Evolutionary conservation across 1,140 invertebrate genomes (phyloP).

Genomic region (Scaptomyza montana): DNA sequence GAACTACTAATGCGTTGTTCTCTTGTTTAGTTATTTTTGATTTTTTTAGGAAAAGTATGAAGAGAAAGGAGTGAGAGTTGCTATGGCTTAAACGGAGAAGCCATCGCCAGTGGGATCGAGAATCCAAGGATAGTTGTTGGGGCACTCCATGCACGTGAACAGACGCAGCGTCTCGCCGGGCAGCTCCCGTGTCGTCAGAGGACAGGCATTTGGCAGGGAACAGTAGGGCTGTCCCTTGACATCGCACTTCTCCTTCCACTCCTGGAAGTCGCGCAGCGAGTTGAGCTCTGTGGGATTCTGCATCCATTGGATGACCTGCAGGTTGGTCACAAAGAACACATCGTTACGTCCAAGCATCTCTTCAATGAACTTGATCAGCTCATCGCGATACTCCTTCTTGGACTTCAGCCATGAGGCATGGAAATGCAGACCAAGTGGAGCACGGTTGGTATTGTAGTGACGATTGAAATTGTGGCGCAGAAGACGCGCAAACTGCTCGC

Average conservation of each 20-base stretch:
- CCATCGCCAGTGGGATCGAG: slow-evolving; percentile 97
- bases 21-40: slow-evolving; percentile 54
- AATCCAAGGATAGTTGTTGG: slow-evolving; percentile 97
- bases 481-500: slow-evolving; percentile 93
- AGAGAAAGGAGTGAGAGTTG: slow-evolving; percentile 8
- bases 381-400: slow-evolving; percentile 96
- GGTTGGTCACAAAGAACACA: slow-evolving; percentile 96
- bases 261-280: slow-evolving; percentile 94
- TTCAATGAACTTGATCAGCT: slow-evolving; percentile 96
- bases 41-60: slow-evolving; percentile 28
- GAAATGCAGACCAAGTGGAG: slow-evolving; percentile 97
- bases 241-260: slow-evolving; percentile 98
- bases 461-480: slow-evolving; percentile 97
- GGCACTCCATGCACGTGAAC: slow-evolving; percentile 98
- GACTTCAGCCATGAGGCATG: slow-evolving; percentile 97
- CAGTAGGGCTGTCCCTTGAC: slow-evolving; percentile 97
- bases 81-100: slow-evolving; percentile 88
- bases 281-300: slow-evolving; percentile 96
- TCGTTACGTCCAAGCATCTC: slow-evolving; percentile 95
- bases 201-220: slow-evolving; percentile 95
- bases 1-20: slow-evolving; percentile 81
- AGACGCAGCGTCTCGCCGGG: slow-evolving; percentile 95
- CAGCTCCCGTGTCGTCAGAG: slow-evolving; percentile 94
- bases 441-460: slow-evolving; percentile 95
- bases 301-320: slow-evolving; percentile 99